Evolutionary conservation across 1,140 invertebrate species (phyloP), one percentile per base, ranked within the genome.

Genomic region (Drosophila asahinai): DNA sequence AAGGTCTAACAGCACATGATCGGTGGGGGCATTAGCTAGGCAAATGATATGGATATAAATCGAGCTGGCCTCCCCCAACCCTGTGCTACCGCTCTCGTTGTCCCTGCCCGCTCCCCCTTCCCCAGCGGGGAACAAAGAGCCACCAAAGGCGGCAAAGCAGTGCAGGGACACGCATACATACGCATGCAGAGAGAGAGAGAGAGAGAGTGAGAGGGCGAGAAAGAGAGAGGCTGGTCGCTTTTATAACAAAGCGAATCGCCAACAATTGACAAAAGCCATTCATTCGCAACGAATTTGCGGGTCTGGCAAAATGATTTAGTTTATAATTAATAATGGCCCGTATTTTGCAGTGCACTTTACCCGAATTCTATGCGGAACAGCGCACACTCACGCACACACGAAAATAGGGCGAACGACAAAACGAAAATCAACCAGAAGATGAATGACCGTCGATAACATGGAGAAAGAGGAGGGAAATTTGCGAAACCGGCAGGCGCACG

Each of bases 381-480:
- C 80, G 49, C 79, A 66, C 63, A 64, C 77, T 64, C 77, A 83
- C 49, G 45, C 42, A 55, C 15, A 68, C 64, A 55, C 52, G 55
- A 74, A 74, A 73, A 60, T 49, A 70, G 62, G 71, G 79, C 73
- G 66, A 82, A 81, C 48, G 71, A 61, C 66, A 54, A 64, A 83
- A 68, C 52, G 71, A 87, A 87, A 86, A 87, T 80, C 83, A 73
- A 86, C 67, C 82, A 83, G 83, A 65, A 86, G 83, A 86, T 86
- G 83, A 86, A 86, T 86, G 83, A 87, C 83, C 83, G 77, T 86
- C 83, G 76, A 86, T 86, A 86, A 86, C 55, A 82, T 76, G 61
- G 59, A 72, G 62, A 77, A 67, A 80, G 42, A 80, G 25, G 58
- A 70, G 52, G 61, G 61, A 77, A 77, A 87, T 80, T 78, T 76